Conservation (phyloP, 1,140 invertebrate genomes). For the Drosophila carrolli region DNA sequence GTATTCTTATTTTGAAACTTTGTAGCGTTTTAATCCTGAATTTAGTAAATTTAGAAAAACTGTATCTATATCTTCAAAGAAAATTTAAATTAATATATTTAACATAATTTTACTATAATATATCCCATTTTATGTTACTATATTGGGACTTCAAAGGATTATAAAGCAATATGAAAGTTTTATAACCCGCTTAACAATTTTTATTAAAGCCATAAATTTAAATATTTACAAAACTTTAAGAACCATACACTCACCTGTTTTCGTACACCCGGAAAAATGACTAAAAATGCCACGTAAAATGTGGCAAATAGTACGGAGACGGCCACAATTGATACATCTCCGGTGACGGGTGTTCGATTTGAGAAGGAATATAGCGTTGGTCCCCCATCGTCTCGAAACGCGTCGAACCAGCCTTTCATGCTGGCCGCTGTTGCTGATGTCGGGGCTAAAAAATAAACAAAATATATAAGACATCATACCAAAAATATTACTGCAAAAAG, state of each 20-base stretch:
- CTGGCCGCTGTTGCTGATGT: constrained; percentile 52
- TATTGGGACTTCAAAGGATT: too few species aligned
- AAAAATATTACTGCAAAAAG: constrained; percentile 4
- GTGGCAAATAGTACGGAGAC: constrained; percentile 95
- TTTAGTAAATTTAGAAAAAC: too few species aligned
- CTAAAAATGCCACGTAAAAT: constrained; percentile 95
- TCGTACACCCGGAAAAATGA: constrained; percentile 96
- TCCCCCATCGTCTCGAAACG: constrained; percentile 95
- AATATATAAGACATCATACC: neutral
- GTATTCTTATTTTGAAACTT: neutral
- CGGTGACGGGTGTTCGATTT: constrained; percentile 96
- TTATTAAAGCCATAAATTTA: neutral
- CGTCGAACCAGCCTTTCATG: constrained; percentile 97
- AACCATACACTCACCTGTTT: constrained; percentile 91
- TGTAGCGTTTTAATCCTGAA: too few species aligned
- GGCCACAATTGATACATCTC: constrained; percentile 93
- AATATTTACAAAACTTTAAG: neutral
- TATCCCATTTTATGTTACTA: too few species aligned
- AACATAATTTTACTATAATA: too few species aligned
- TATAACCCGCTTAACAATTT: neutral
- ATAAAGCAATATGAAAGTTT: too few species aligned
- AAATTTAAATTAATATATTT: too few species aligned
- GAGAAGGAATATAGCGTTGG: constrained; percentile 96
- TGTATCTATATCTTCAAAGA: too few species aligned
- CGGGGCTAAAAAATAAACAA: constrained; percentile 10